Conservation (phyloP, 1,140 invertebrate species). For the Diorhabda elongata region DNA sequence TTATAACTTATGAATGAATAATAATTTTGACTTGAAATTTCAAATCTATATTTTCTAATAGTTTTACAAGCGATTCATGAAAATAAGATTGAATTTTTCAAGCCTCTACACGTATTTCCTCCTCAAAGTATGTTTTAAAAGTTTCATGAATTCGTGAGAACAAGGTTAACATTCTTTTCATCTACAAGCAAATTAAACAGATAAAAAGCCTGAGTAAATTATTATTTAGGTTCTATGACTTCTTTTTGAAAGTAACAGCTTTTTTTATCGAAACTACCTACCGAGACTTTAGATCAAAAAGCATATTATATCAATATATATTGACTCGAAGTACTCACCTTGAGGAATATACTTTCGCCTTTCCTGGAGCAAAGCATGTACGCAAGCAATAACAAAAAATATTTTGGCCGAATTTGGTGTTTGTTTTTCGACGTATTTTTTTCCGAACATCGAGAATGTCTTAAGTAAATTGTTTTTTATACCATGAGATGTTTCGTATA, state of each 20-base stretch:
- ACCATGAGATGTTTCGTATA: constrained; percentile 75
- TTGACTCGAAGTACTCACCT: constrained; percentile 30
- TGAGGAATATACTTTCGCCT: constrained; percentile 80
- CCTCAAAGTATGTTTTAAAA: background rate
- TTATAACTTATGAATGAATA: constrained; percentile 4
- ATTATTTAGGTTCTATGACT: too few relatives aligned
- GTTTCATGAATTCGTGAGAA: too few relatives aligned
- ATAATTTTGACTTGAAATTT: constrained; percentile 1
- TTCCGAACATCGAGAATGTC: constrained; percentile 47
- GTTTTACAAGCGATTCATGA: constrained; percentile 5
- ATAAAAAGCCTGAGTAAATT: too few relatives aligned
- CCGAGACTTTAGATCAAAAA: too few relatives aligned
- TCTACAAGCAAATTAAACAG: too few relatives aligned
- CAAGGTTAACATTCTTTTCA: too few relatives aligned
- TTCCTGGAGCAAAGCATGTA: constrained; percentile 86
- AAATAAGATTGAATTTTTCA: background rate
- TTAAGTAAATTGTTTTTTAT: constrained; percentile 56
- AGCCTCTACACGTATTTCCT: constrained; percentile 1
- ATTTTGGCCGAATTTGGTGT: constrained; percentile 48
- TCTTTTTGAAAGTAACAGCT: too few relatives aligned
- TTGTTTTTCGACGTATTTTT: constrained; percentile 41
- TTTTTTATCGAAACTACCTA: too few relatives aligned
- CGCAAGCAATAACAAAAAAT: constrained; percentile 70
- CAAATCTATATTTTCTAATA: background rate
- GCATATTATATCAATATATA: too few relatives aligned